Base-by-base conservation (phyloP, 2,888 invertebrate species). In the Thereva nobilitata region DNA sequence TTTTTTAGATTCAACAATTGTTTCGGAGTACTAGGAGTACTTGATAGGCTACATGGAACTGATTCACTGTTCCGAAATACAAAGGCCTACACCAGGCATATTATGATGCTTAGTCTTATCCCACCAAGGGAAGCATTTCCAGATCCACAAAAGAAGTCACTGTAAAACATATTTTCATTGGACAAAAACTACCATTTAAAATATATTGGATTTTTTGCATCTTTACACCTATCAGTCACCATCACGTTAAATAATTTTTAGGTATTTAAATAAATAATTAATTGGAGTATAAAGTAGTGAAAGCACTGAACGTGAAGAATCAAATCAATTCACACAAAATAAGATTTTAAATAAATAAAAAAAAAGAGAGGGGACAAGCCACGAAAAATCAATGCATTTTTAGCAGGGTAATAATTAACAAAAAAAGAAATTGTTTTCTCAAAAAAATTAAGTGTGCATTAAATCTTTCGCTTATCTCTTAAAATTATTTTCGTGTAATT, bases 1-100 rank as follows among this genome's bases (percentile, higher is more conserved):
- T 67, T 8, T 61, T 74, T 37, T 76, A 93, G 93, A 79, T 93
- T 93, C 78, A 92, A 88, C 75, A 90, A 92, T 75, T 92, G 91
- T 76, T 93, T 86, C 78, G 93, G 93, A 1, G 90, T 92, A 1
- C 81, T 93, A 70, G 93, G 93, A 1, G 86, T 93, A 0, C 78
- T 93, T 73, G 93, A 93, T 78, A 86, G 91, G 55, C 79, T 93
- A 5, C 93, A 93, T 77, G 92, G 92, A 41, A 93, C 93, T 0
- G 92, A 93, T 76, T 85, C 85, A 1, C 83, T 86, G 74, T 93
- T 93, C 79, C 85, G 91, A 10, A 86, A 86, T 71, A 87, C 90
- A 4, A 85, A 87, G 71, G 87, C 87, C 37, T 91, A 88, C 75
- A 80, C 86, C 44, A 85, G 92, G 23, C 91, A 92, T 78, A 84